Evolutionary conservation across 1,140 invertebrate species (phyloP).

Genomic region (Drosophila takahashii): DNA sequence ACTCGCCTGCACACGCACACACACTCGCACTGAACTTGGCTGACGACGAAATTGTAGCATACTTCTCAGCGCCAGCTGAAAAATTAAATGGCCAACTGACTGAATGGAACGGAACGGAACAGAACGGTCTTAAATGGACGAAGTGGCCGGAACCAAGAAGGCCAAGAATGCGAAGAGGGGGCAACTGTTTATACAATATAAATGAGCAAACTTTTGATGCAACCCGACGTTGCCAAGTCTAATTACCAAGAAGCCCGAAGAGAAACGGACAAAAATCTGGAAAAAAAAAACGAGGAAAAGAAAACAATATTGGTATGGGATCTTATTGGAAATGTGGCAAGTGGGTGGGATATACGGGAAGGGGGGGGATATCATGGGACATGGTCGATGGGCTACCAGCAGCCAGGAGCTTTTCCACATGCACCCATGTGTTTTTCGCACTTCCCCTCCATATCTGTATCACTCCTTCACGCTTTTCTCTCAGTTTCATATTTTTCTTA

Average conservation of each 20-base stretch:
- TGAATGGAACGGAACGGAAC: conserved; percentile 8
- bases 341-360: too few relatives aligned
- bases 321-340: too few relatives aligned
- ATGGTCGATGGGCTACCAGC: conserved; percentile 43
- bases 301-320: background rate
- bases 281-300: background rate
- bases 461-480: background rate
- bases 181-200: conserved; percentile 76
- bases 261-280: background rate
- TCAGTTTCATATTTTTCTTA: background rate
- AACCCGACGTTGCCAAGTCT: conserved; percentile 42
- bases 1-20: background rate
- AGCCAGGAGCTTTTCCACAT: conserved; percentile 38
- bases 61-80: conserved; percentile 39
- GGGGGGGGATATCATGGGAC: conserved; percentile 4
- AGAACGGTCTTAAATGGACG: conserved; percentile 5
- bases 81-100: conserved; percentile 47
- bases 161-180: conserved; percentile 4
- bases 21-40: conserved; percentile 5
- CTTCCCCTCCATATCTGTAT: background rate
- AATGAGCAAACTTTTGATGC: conserved; percentile 72
- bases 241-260: conserved; percentile 41
- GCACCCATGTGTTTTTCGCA: conserved; percentile 5
- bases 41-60: conserved; percentile 38
- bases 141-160: conserved; percentile 17